Base-by-base conservation (phyloP, 1,140 invertebrate genomes). In the Halictus rubicundus region DNA sequence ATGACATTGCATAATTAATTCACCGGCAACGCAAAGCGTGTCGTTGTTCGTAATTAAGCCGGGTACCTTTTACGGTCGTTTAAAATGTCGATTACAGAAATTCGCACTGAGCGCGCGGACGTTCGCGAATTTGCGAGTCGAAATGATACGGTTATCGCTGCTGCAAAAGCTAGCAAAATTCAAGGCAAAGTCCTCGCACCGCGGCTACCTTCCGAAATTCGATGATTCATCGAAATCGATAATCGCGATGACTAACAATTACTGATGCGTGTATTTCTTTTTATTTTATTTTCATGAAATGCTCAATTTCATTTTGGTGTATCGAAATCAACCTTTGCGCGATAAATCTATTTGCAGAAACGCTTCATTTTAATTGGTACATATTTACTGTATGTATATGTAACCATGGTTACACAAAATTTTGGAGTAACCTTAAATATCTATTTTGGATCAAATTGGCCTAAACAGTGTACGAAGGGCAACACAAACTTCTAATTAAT, bases 1-100 rank as follows among this genome's bases (percentile, higher is more conserved):
- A 46, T 52, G 32, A 54, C 21, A 32, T 59, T 64, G 42, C 63
- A 64, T 78, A 78, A 71, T 78, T 78, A 71, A 78, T 72, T 54
- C 32, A 42, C 25, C 21, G 46, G 42, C 42, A 25, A 27, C 68
- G 69, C 60, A 65, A 65, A 78, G 68, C 76, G 76, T 37, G n/a
- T 54, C 21, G 60, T 72, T 72, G 68, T 42, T 64, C 68, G 46
- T 49, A 71, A 78, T 78, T 78, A 78, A 72, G 63, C 52, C 37
- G 14, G 9, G 19, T 25, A 8, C 49, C 52, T 80, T 68, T 74
- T 61, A 68, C 63, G 46, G 46, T 46, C 39, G 71, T 60, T 80
- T 65, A 37, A 68, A 66, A 60, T 54, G 54, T 27, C 61, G 71
- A 66, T 75, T 75, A 74, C 70, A 68, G 72, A 49, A 52, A 66